Evolutionary conservation across 1,140 invertebrate species (phyloP).

Genomic region (Caerostris extrusa): DNA sequence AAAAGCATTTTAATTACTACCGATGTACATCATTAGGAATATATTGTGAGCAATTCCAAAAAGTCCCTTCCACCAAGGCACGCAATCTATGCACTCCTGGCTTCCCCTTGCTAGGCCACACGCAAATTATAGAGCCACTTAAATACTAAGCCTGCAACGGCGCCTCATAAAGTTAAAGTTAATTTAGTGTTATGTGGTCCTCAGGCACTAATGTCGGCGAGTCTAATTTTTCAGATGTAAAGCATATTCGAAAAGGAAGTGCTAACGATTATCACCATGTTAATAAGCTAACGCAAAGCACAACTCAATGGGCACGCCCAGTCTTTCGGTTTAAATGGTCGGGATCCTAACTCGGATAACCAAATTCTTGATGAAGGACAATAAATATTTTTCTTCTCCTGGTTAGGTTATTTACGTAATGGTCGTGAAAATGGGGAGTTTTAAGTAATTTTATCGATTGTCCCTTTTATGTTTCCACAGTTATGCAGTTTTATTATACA

Average conservation of each 20-base stretch:
- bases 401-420: conserved; percentile 62
- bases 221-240: conserved; percentile 74
- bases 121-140: conserved; percentile 69
- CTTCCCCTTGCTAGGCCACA: conserved; percentile 11
- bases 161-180: conserved; percentile 72
- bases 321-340: conserved; percentile 20
- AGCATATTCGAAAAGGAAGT: conserved; percentile 73
- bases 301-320: conserved; percentile 9
- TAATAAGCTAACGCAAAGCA: conserved; percentile 65
- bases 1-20: conserved; percentile 58
- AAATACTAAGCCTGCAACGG: conserved; percentile 56
- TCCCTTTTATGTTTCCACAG: background rate
- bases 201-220: conserved; percentile 63
- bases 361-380: conserved; percentile 52
- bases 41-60: conserved; percentile 53
- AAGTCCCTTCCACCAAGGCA: background rate
- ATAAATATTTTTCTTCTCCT: conserved; percentile 55
- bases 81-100: conserved; percentile 9
- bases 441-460: conserved; percentile 49
- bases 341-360: conserved; percentile 23
- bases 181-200: conserved; percentile 74
- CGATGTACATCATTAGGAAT: conserved; percentile 72
- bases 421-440: conserved; percentile 15
- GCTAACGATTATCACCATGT: conserved; percentile 73
- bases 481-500: conserved; percentile 46